Conservation (phyloP, 2,113 vertebrate species). For the Hystrix cristata region DNA sequence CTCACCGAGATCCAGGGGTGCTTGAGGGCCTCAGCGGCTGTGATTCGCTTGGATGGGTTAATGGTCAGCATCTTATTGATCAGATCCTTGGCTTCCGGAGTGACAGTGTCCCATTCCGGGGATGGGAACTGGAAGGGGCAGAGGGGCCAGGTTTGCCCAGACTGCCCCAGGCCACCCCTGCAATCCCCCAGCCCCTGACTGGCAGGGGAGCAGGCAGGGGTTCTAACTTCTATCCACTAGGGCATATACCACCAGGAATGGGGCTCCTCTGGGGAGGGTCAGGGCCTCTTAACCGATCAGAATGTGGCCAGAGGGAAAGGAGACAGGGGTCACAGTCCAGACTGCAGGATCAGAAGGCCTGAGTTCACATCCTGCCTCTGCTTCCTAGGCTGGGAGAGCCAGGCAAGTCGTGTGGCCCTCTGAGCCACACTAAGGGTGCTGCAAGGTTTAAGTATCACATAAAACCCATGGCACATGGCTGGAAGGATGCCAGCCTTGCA, state of each 20-base stretch:
- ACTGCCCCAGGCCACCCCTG: conserved; percentile 81
- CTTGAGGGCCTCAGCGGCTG: conserved; percentile 95
- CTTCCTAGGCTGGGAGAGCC: background rate
- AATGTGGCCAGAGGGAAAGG: background rate
- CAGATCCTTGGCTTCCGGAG: conserved; percentile 97
- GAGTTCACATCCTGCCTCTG: background rate
- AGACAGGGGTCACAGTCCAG: background rate
- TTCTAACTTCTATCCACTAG: background rate
- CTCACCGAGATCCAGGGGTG: conserved; percentile 99
- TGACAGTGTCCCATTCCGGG: conserved; percentile 98
- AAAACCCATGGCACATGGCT: background rate
- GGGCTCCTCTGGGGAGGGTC: background rate
- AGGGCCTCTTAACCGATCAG: background rate
- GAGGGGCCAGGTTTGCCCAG: conserved; percentile 79
- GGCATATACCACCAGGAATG: background rate
- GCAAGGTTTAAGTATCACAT: background rate
- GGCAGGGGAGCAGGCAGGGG: conserved; percentile 85
- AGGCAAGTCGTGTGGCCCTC: background rate
- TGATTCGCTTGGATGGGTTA: conserved; percentile 96
- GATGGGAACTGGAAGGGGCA: conserved; percentile 94
- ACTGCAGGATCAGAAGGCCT: background rate
- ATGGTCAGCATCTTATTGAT: conserved; percentile 99
- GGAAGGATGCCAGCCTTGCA: background rate
- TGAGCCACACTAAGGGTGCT: background rate
- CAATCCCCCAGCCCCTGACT: conserved; percentile 83